phyloP scores from a whole-genome alignment of 2,888 invertebrate genomes.

The Disparrhopalites patrizii region DNA sequence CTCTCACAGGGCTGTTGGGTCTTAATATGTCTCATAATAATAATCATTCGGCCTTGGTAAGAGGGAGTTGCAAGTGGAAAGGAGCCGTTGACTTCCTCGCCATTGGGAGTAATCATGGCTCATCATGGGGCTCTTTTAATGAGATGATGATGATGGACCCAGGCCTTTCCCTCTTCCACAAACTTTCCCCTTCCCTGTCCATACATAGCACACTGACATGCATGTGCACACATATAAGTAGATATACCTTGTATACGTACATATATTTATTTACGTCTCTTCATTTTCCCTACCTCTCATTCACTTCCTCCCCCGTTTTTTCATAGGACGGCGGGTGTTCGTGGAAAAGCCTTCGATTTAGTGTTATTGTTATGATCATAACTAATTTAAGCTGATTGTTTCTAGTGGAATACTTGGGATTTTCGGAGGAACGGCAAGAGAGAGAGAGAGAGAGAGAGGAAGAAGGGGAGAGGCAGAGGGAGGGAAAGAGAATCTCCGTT shows the following conservation, averaged over 20 bases:
- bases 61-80: background rate
- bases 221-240: no score
- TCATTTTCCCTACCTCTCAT: background rate
- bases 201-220: no score
- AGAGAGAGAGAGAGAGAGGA: no score
- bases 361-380: conserved; percentile 35
- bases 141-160: conserved; percentile 14
- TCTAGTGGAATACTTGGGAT: no score
- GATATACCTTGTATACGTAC: background rate
- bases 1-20: no score
- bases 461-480: no score
- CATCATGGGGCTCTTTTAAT: conserved; percentile 3
- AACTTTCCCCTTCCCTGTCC: background rate
- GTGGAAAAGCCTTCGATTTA: conserved; percentile 26
- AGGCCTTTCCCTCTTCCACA: background rate
- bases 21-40: conserved; percentile 1
- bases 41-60: conserved; percentile 1
- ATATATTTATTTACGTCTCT: background rate
- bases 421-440: background rate
- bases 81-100: background rate
- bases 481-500: no score
- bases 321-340: no score
- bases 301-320: background rate
- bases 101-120: conserved; percentile 19
- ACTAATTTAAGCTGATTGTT: conserved; percentile 22